Evolutionary conservation across 2,113 vertebrate species (phyloP).

Genomic region (Falco punctatus): DNA sequence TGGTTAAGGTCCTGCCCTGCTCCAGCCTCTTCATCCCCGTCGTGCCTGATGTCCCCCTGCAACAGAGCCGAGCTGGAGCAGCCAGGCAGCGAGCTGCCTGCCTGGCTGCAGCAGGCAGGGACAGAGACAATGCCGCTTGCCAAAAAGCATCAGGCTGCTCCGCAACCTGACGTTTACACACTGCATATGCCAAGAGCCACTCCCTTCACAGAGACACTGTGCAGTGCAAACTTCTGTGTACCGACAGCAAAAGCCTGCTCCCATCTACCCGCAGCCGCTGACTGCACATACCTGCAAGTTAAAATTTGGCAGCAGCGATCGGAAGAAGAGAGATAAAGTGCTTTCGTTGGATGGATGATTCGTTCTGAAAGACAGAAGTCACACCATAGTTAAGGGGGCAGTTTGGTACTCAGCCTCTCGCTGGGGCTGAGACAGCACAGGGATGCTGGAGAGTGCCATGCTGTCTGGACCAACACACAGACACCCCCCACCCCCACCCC

Average conservation of each 20-base stretch:
- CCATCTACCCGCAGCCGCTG: fast-evolving
- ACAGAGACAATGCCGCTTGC: not conserved
- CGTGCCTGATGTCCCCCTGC: slow-evolving; percentile 80
- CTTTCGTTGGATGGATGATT: slow-evolving; percentile 81
- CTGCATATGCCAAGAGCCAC: not conserved
- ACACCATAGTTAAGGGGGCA: not conserved
- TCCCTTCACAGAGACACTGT: not conserved
- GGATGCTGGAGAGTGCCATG: not conserved
- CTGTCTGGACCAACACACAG: fast-evolving
- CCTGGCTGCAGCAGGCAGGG: not conserved
- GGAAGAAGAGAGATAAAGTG: slow-evolving; percentile 94
- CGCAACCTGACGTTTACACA: not conserved
- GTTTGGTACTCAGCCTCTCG: fast-evolving
- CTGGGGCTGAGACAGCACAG: fast-evolving
- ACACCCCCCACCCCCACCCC: too few species aligned
- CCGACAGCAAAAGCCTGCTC: not conserved
- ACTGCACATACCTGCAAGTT: slow-evolving; percentile 83
- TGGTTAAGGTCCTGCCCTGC: slow-evolving; percentile 90
- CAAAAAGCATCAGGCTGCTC: not conserved
- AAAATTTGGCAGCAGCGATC: slow-evolving; percentile 93
- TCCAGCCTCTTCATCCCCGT: slow-evolving; percentile 84
- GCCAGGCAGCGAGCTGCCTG: not conserved
- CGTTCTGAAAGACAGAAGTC: slow-evolving; percentile 52
- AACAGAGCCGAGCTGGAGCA: not conserved
- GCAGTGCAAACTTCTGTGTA: not conserved